Conservation (phyloP, 2,113 vertebrate genomes). For the Platycercus adscitus region DNA sequence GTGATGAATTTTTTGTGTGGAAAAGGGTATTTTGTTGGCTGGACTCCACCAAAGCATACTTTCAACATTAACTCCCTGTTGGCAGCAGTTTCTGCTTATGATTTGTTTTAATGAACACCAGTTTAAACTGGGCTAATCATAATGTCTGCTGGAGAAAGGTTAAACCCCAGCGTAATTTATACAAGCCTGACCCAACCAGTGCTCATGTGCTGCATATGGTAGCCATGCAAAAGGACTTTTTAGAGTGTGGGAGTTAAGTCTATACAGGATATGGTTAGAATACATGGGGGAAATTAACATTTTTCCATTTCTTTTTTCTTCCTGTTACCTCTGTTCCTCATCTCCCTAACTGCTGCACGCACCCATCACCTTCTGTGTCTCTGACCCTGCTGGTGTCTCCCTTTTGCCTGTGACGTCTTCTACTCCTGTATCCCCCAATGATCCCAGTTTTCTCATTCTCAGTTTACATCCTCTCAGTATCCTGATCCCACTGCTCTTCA, state of each 20-base stretch:
- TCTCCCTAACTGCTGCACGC: not conserved
- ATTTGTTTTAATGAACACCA: conserved; percentile 37
- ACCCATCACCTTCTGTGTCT: not conserved
- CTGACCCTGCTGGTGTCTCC: not conserved
- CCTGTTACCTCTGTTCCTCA: not conserved
- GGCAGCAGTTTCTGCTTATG: conserved; percentile 40
- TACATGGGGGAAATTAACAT: not conserved
- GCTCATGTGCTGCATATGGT: not conserved
- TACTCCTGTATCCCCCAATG: not conserved
- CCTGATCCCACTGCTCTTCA: not conserved
- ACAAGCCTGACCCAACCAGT: not conserved
- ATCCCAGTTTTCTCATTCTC: not conserved
- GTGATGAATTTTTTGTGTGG: conserved; percentile 56
- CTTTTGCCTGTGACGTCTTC: not conserved
- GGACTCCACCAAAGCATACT: conserved; percentile 34
- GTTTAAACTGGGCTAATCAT: conserved; percentile 29
- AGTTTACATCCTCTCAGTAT: not conserved
- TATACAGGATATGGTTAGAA: conserved; percentile 6
- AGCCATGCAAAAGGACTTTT: not conserved
- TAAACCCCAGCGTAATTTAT: not conserved
- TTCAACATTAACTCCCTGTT: conserved; percentile 47
- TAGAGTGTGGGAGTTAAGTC: not conserved
- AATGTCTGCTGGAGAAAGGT: conserved; percentile 7
- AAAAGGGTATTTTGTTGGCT: conserved; percentile 57
- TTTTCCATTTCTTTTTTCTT: not conserved